These are phyloP conservation scores for Anas platyrhynchos DNA, from an alignment of 2,113 vertebrate genomes.

Conservation along the genomic window DNA sequence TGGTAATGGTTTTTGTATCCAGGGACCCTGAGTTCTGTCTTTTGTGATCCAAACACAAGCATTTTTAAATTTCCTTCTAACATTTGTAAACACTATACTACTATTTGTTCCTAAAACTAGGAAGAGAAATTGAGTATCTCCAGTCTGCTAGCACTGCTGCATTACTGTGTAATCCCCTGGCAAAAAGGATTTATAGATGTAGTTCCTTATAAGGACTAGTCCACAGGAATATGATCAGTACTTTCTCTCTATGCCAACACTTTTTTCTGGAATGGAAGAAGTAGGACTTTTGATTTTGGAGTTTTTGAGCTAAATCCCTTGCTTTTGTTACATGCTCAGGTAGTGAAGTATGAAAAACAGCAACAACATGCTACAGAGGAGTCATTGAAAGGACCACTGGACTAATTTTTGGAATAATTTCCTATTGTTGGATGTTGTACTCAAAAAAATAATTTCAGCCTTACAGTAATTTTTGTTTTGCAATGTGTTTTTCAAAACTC, in stretches of 20 bases:
- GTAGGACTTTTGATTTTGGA: neutral
- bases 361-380: neutral
- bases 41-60: neutral
- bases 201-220: neutral
- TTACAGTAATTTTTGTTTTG: conserved; percentile 5
- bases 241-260: neutral
- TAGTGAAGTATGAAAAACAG: neutral
- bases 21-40: neutral
- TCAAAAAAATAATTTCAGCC: neutral
- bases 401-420: conserved; percentile 1
- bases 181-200: neutral
- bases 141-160: neutral
- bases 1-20: neutral
- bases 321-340: neutral
- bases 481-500: neutral
- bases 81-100: neutral
- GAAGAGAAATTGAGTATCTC: neutral
- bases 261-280: neutral
- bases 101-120: neutral
- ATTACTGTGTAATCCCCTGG: neutral
- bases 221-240: neutral
- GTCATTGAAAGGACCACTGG: neutral
- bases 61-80: neutral
- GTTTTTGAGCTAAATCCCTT: conserved; percentile 18
- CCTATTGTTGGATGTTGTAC: neutral